Conservation (phyloP, 2,113 vertebrate genomes). For the Centrocercus urophasianus region DNA sequence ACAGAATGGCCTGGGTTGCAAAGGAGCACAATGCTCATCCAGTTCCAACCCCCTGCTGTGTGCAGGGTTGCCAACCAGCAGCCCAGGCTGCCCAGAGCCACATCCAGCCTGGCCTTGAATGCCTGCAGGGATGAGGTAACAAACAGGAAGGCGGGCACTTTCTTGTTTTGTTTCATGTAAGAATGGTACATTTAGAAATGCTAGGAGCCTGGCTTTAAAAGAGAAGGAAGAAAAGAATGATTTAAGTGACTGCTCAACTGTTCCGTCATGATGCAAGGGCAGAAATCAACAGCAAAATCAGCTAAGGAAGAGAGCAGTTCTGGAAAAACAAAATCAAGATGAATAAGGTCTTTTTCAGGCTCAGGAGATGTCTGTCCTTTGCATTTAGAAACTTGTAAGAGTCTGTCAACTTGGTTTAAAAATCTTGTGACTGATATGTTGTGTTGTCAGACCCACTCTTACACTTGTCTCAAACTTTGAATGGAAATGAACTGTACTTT, state of each 20-base stretch:
- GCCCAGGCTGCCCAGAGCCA: no score
- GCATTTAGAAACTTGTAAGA: not conserved
- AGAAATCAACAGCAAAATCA: constrained; percentile 20
- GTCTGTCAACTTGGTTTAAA: not conserved
- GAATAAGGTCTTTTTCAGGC: not conserved
- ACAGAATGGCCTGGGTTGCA: no score
- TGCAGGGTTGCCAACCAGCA: no score
- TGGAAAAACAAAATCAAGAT: not conserved
- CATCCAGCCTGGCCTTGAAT: no score
- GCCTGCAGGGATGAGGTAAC: not conserved
- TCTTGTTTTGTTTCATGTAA: constrained; percentile 30
- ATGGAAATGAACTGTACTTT: not conserved
- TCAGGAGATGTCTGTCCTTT: not conserved
- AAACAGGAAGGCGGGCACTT: constrained; percentile 1
- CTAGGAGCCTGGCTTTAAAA: not conserved
- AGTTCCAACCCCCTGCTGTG: no score
- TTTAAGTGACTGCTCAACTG: not conserved
- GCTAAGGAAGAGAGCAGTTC: not conserved
- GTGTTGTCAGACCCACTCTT: constrained; percentile 10
- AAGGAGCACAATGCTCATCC: no score
- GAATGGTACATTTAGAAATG: not conserved
- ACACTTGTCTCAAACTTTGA: not conserved
- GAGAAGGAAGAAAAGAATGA: constrained; percentile 11
- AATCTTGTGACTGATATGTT: not conserved
- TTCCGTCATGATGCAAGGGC: not conserved